Conservation (phyloP, 2,113 vertebrate species). For the Abramis brama region DNA sequence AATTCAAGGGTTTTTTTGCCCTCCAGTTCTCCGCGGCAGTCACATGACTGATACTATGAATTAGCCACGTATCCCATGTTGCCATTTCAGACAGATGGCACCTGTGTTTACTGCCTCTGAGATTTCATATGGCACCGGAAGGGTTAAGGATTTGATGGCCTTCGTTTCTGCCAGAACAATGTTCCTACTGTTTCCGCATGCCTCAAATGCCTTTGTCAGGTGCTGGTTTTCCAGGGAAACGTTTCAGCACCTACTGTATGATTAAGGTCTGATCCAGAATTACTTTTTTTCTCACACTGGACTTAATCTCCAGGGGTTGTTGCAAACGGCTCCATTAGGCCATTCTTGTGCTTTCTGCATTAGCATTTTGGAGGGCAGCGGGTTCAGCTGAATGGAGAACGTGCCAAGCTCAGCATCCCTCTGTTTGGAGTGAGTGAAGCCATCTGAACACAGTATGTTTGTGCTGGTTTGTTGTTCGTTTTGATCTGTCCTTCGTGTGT, state of each 20-base stretch:
- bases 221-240: constrained; percentile 61
- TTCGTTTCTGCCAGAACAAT: constrained; percentile 44
- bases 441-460: constrained; percentile 28
- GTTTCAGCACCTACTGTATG: constrained; percentile 55
- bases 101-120: constrained; percentile 52
- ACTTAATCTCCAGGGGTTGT: background rate
- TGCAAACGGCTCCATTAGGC: background rate
- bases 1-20: background rate
- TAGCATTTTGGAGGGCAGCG: constrained; percentile 17
- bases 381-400: constrained; percentile 42
- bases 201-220: constrained; percentile 66
- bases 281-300: constrained; percentile 48
- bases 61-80: constrained; percentile 55
- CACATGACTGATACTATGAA: constrained; percentile 41
- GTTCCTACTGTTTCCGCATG: constrained; percentile 54
- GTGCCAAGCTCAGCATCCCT: constrained; percentile 16
- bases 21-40: background rate
- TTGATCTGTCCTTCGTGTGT: background rate
- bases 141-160: constrained; percentile 37
- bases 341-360: constrained; percentile 29
- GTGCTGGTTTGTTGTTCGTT: constrained; percentile 35
- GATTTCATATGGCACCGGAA: constrained; percentile 4
- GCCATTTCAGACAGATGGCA: constrained; percentile 61
- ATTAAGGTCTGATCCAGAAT: constrained; percentile 51
- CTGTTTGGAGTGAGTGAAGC: constrained; percentile 7